Evolutionary conservation across 2,113 vertebrate genomes (phyloP).

Genomic region (Podiceps cristatus): DNA sequence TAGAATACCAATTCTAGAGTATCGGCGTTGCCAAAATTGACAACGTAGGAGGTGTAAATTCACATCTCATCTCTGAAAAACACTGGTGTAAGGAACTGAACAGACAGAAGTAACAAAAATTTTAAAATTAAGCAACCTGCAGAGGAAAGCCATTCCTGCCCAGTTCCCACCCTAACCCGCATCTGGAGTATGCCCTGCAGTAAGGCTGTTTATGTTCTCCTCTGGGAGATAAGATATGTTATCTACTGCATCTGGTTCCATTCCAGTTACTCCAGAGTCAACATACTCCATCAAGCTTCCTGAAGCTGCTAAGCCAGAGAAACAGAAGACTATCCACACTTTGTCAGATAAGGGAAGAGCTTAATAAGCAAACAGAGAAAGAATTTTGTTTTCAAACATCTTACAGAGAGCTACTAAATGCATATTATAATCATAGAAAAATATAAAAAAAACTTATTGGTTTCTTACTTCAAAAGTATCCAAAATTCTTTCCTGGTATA

Average conservation of each 20-base stretch:
- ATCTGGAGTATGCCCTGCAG: neutral
- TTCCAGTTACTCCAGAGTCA: neutral
- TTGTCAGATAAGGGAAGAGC: neutral
- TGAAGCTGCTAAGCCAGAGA: neutral
- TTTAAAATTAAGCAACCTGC: neutral
- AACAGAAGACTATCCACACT: neutral
- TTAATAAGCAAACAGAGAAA: conserved; percentile 1
- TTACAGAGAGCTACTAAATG: neutral
- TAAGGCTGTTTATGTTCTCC: neutral
- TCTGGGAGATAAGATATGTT: neutral
- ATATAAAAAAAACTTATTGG: neutral
- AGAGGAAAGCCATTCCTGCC: neutral
- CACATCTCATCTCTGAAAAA: neutral
- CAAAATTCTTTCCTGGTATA: neutral
- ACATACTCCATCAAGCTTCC: neutral
- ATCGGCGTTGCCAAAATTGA: neutral
- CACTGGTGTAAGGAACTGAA: fast-evolving
- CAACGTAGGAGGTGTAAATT: neutral
- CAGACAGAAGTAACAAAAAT: neutral
- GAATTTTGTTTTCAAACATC: neutral
- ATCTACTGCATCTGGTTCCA: neutral
- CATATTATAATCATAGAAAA: neutral
- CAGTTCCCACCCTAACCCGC: neutral
- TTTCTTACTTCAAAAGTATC: neutral
- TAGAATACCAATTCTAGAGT: neutral